Percentiles rank a stretch among this genome's conserved stretches.
These are phyloP conservation scores for Eilema sororculum DNA, from an alignment of 2,888 invertebrate genomes.

Conservation along the genomic window DNA sequence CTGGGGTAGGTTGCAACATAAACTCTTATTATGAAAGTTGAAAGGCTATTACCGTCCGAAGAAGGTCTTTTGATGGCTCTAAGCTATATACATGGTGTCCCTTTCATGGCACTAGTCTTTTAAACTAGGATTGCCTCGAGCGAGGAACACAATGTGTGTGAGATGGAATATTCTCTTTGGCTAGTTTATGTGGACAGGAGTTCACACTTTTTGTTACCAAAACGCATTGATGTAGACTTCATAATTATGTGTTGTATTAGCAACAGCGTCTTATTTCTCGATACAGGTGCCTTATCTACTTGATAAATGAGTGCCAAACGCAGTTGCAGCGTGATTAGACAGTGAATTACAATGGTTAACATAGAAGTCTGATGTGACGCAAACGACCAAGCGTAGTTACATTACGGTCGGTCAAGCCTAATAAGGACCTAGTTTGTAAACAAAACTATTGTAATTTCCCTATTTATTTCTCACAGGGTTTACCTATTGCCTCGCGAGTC, in stretches of 20 bases:
- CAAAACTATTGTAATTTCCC: no score
- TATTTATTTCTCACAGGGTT: no score
- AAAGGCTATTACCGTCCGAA: conserved; percentile 52
- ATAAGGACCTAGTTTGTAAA: no score
- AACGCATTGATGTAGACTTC: background rate
- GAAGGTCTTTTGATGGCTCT: conserved; percentile 49
- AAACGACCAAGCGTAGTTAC: no score
- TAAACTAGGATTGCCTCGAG: conserved; percentile 37
- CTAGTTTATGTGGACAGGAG: conserved; percentile 15
- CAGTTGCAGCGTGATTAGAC: no score
- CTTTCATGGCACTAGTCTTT: conserved; percentile 50
- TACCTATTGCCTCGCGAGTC: no score
- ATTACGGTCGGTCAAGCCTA: no score
- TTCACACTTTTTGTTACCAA: conserved; percentile 2
- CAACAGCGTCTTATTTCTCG: background rate
- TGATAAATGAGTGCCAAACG: no score
- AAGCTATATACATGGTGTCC: conserved; percentile 54
- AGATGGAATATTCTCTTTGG: conserved; percentile 36
- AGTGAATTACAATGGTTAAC: no score
- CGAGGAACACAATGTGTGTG: conserved; percentile 29
- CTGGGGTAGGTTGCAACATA: conserved; percentile 52
- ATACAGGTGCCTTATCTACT: background rate
- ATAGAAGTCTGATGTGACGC: no score
- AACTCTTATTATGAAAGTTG: conserved; percentile 62
- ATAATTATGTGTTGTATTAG: background rate